phyloP scores from a whole-genome alignment of 2,113 vertebrate genomes.

The Oceanodroma tethys region DNA sequence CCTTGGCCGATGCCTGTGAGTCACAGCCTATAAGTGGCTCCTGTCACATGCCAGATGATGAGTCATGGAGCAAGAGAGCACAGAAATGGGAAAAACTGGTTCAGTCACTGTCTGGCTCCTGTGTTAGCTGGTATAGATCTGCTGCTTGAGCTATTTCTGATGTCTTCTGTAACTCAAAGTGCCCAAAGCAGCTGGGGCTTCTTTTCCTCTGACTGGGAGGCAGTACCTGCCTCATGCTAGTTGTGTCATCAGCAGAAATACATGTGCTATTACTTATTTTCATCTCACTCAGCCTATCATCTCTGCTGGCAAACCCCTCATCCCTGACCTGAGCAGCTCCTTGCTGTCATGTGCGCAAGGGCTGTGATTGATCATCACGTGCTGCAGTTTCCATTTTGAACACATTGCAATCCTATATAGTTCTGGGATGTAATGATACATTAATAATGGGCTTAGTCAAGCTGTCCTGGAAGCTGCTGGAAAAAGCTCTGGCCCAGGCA shows the following conservation, averaged over 20 bases:
- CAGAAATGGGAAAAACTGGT: neutral
- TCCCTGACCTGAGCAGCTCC: neutral
- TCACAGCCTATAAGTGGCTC: neutral
- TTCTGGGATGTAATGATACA: neutral
- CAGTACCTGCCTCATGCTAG: neutral
- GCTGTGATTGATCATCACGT: neutral
- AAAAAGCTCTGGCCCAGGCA: too few relatives aligned
- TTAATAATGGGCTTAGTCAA: too few relatives aligned
- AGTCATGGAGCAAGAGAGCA: slow-evolving; percentile 15
- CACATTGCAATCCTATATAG: neutral
- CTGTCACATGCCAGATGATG: neutral
- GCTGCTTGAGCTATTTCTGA: neutral
- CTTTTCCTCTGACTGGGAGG: neutral
- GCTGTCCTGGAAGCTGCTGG: too few relatives aligned
- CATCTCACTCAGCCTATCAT: neutral
- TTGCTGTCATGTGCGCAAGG: neutral
- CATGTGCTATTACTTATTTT: neutral
- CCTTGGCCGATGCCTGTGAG: neutral
- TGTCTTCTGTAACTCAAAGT: neutral
- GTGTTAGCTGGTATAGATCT: neutral
- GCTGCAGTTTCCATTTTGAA: neutral
- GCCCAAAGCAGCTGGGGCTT: neutral
- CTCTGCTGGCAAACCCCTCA: neutral
- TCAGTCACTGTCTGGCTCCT: neutral
- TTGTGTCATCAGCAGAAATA: neutral